phyloP scores from a whole-genome alignment of 2,797 vertebrate genomes.

The Holocentrus rufus region DNA sequence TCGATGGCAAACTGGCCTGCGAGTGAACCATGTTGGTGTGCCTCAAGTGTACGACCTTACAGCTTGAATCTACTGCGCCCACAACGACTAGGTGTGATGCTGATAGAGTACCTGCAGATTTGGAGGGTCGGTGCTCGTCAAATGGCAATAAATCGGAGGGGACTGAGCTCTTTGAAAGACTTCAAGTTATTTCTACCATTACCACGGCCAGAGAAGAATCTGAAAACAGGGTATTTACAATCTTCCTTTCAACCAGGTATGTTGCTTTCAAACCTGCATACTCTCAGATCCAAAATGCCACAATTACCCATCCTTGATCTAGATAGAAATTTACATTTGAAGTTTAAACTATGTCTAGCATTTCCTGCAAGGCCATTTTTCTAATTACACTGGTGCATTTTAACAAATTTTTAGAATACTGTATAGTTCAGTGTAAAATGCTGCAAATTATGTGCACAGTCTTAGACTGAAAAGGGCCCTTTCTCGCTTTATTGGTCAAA shows the following conservation, averaged over 20 bases:
- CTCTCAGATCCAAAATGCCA: too few relatives aligned
- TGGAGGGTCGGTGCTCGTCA: neutral
- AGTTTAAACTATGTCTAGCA: conserved; percentile 3
- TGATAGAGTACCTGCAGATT: neutral
- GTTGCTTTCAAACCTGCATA: too few relatives aligned
- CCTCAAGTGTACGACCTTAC: neutral
- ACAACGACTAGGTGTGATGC: neutral
- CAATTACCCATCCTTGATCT: conserved; percentile 6
- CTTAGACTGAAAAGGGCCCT: conserved; percentile 12
- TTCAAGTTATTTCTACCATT: too few relatives aligned
- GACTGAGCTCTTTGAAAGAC: too few relatives aligned
- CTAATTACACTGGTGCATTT: conserved; percentile 11
- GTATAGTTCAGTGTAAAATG: neutral
- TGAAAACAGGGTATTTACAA: neutral
- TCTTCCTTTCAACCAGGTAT: neutral
- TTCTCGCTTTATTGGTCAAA: conserved; percentile 25
- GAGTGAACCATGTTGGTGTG: conserved; percentile 76
- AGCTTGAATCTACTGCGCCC: neutral
- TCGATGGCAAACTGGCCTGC: conserved; percentile 91
- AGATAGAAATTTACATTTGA: neutral
- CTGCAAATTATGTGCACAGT: neutral
- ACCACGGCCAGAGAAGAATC: neutral
- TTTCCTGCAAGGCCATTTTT: conserved; percentile 7
- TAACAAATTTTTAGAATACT: conserved; percentile 6
- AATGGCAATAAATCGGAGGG: neutral